Evolutionary conservation across 2,888 invertebrate species (phyloP), one percentile per base, ranked within the genome.

Genomic region (Eumacrocentrus americanus): DNA sequence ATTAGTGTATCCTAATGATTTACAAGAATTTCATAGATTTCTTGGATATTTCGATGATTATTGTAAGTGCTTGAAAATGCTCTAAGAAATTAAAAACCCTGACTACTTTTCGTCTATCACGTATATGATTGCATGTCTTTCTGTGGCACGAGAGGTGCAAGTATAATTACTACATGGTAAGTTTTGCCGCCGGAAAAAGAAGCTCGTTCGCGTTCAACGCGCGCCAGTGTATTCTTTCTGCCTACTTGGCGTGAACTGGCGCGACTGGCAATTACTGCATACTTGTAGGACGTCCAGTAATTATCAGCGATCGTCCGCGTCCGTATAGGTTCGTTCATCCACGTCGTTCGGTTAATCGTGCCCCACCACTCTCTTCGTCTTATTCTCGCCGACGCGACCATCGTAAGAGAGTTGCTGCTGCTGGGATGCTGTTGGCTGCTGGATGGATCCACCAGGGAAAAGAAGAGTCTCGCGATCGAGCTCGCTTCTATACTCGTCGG

Each of bases 221-320:
- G 82, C 77, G 81, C 81, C 82, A 76, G 83, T 82, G 82, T 62
- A 63, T 67, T 65, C 62, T 83, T 82, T 62, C 65, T 63, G 61
- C 40, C 58, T 66, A 59, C 62, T 57, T 60, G 60, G 66, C 61
- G 61, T 56, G 66, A 73, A 74, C 69, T 69, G 69, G 70, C 67
- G 71, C 69, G 72, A 75, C 63, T 50, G 59, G 67, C 67, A 71
- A 73, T 73, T 73, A 73, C 71, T 67, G 67, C 70, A 66, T 69
- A 70, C 67, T 67, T 66, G 73, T 66, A 66, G 68, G 72, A 71
- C 71, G 72, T 74, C 69, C 71, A 66, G 71, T 71, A 75, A 77
- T 78, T 78, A 72, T 72, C 69, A 63, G 58, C 59, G 63, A 63
- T 66, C 58, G 57, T 52, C 58, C 64, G 59, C 48, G 48, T 62